These are phyloP conservation scores for Xenus cinereus DNA, from an alignment of 2,113 vertebrate genomes.

Conservation along the genomic window DNA sequence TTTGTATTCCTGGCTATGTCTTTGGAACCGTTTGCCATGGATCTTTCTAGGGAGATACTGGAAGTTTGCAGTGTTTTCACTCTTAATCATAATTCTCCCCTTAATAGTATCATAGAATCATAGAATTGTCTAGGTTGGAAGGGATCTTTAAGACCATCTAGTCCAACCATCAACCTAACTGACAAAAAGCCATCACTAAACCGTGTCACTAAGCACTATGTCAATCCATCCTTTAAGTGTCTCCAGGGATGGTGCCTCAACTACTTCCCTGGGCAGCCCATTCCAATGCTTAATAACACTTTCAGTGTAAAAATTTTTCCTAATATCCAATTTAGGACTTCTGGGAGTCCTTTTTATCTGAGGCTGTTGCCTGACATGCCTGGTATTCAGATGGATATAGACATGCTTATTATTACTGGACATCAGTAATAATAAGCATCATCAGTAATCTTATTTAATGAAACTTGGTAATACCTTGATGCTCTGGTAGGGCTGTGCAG, in stretches of 20 bases:
- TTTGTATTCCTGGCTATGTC: neutral
- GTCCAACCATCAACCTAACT: no score
- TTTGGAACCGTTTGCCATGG: neutral
- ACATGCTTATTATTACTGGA: neutral
- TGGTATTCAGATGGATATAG: neutral
- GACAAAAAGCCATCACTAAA: no score
- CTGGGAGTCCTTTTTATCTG: neutral
- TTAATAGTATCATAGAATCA: neutral
- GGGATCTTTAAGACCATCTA: no score
- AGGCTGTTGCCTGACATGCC: neutral
- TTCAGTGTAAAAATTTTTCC: no score
- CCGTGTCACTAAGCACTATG: no score
- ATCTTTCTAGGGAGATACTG: neutral
- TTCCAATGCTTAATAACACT: no score
- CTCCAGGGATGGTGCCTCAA: no score
- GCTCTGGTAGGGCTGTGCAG: neutral
- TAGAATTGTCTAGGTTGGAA: no score
- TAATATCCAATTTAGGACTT: neutral
- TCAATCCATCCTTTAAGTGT: no score
- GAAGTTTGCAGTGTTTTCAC: neutral
- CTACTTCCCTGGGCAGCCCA: no score
- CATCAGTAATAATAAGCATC: no score
- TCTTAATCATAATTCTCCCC: constrained; percentile 12
- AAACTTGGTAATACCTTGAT: neutral
- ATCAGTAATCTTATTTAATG: neutral